phyloP scores from a whole-genome alignment of 1,140 invertebrate genomes.

The Panulirus ornatus region DNA sequence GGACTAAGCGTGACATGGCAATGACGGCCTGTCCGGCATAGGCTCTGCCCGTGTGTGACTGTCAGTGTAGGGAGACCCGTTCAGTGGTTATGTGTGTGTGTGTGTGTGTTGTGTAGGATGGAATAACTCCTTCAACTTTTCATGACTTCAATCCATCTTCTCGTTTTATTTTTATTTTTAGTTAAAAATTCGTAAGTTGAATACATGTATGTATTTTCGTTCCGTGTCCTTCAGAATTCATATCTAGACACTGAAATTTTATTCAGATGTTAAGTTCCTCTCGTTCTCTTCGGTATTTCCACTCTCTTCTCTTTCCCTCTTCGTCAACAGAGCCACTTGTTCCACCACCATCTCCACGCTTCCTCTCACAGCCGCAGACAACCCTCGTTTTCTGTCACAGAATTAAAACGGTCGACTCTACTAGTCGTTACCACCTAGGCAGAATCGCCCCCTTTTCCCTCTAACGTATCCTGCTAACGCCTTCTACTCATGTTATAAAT shows the following conservation, averaged over 20 bases:
- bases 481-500: background rate
- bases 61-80: too few relatives aligned
- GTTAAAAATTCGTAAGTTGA: background rate
- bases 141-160: background rate
- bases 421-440: background rate
- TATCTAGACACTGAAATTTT: background rate
- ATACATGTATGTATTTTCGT: background rate
- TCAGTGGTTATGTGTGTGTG: too few relatives aligned
- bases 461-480: too few relatives aligned
- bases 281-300: constrained; percentile 20
- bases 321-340: background rate
- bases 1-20: too few relatives aligned
- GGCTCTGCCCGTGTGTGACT: too few relatives aligned
- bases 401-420: background rate
- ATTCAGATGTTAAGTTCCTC: background rate
- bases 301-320: constrained; percentile 3
- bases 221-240: background rate
- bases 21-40: too few relatives aligned
- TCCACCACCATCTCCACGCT: background rate
- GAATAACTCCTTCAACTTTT: too few relatives aligned
- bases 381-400: constrained; percentile 38
- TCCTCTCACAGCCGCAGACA: background rate
- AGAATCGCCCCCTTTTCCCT: too few relatives aligned
- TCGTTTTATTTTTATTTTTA: background rate
- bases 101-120: too few relatives aligned